Evolutionary conservation across 2,888 invertebrate species (phyloP), one percentile per base, ranked within the genome.

Genomic region (Cataglyphis albicans): DNA sequence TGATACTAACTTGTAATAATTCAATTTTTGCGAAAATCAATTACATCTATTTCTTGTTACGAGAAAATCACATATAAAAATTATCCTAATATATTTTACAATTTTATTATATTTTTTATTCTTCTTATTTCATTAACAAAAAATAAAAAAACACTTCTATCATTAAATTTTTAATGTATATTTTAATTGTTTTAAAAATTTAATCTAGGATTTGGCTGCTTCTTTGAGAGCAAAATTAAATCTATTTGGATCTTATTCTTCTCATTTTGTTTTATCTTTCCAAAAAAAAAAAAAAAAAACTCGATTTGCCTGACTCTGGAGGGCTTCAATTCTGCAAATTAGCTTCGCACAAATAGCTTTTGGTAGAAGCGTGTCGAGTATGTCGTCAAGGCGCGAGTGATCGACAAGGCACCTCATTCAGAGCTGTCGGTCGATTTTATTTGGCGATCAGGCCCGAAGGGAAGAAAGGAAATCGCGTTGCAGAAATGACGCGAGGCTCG

Each of bases 381-480:
- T 21, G 35, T 44, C 74, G 41, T n/a, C 35, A 57, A 72, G 59
- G 5, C 52, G 57, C 57, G 41, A 29, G 38, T 18, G 29, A 80
- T 61, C 59, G 35, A 63, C n/a, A 72, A 61, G 25, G 32, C 21
- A 9, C n/a, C 6, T 72, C 12, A 15, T 59, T 57, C 38, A 7
- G 68, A 15, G 25, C 38, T 38, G 41, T 73, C 9, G 29, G 57
- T 52, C 32, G 41, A 52, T 63, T 72, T 72, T 61, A 38, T 80
- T 70, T 63, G 72, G 52, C 25, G n/a, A 52, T 64, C 65, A n/a
- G 18, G 25, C 25, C 29, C 15, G 44, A 78, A 63, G 18, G 57
- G 61, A 84, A 81, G 68, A 84, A 81, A 73, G 74, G 63, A 84
- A 63, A 75, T 70, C 29, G 65, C n/a, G n/a, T n/a, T 48, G 64